A percentile compares a stretch with the other conserved stretches of the same genome.
Evolutionary conservation across 2,888 invertebrate genomes (phyloP).

Genomic region (Amphimallon solstitiale): DNA sequence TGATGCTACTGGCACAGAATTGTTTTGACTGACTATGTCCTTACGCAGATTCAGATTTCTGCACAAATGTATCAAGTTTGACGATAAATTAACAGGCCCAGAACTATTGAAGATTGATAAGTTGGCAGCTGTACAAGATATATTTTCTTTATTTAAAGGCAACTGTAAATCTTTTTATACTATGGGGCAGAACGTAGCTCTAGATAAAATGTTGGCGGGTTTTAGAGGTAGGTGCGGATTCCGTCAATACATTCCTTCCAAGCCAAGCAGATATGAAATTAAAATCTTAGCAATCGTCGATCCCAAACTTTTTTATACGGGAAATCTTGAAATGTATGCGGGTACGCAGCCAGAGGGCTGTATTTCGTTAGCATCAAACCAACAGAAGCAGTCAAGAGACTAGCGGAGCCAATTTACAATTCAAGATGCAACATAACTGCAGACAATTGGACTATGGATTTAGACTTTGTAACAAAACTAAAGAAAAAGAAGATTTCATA

Average conservation of each 20-base stretch:
- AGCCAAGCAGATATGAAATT: slow-evolving; percentile 53
- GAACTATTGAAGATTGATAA: slow-evolving; percentile 43
- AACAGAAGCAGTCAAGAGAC: slow-evolving; percentile 40
- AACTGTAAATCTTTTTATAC: slow-evolving; percentile 49
- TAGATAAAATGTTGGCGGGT: slow-evolving; percentile 52
- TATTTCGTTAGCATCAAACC: slow-evolving; percentile 37
- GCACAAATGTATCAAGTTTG: slow-evolving; percentile 47
- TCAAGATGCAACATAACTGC: slow-evolving; percentile 51
- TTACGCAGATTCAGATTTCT: slow-evolving; percentile 46
- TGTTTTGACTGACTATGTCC: slow-evolving; percentile 47
- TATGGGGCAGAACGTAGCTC: slow-evolving; percentile 47
- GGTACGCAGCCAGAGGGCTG: slow-evolving; percentile 50
- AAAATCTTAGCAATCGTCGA: slow-evolving; percentile 51
- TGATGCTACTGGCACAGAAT: slow-evolving; percentile 46
- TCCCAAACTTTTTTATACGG: slow-evolving; percentile 50
- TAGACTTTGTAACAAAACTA: no score
- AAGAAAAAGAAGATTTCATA: no score
- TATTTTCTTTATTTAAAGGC: slow-evolving; percentile 51
- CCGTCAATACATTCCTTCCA: slow-evolving; percentile 53
- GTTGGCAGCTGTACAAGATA: slow-evolving; percentile 49
- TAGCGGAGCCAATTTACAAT: slow-evolving; percentile 41
- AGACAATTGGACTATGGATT: no score
- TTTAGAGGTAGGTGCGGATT: slow-evolving; percentile 51
- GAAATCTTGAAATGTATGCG: slow-evolving; percentile 49
- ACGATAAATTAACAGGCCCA: slow-evolving; percentile 42